phyloP scores from a whole-genome alignment of 1,140 invertebrate species.

The Cotesia typhae region DNA sequence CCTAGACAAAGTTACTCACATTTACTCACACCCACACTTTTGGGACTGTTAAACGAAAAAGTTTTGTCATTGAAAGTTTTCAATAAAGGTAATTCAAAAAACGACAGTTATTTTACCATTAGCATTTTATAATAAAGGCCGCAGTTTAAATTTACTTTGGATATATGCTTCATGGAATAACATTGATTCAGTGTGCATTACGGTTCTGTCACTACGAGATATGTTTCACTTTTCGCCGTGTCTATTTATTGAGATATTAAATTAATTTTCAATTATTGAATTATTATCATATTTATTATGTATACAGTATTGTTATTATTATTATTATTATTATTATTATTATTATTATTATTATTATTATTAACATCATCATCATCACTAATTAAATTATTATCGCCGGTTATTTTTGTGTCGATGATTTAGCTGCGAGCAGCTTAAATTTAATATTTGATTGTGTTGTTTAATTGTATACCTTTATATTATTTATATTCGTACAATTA shows the following conservation, averaged over 20 bases:
- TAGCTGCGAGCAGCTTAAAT: too few relatives aligned
- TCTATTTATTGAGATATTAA: conserved; percentile 24
- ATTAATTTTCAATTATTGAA: not conserved
- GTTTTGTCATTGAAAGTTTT: conserved; percentile 45
- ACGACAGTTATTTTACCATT: conserved; percentile 42
- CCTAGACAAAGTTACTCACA: too few relatives aligned
- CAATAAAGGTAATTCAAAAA: conserved; percentile 34
- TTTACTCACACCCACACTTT: too few relatives aligned
- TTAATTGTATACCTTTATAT: too few relatives aligned
- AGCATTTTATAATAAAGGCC: conserved; percentile 1
- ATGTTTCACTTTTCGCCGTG: conserved; percentile 20
- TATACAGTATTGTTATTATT: not conserved
- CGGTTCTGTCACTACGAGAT: conserved; percentile 35
- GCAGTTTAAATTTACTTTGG: conserved; percentile 42
- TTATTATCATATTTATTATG: not conserved
- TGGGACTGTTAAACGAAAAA: conserved; percentile 38
- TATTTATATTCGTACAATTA: too few relatives aligned
- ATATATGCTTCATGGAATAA: conserved; percentile 43
- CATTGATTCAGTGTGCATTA: conserved; percentile 45
- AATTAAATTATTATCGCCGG: too few relatives aligned
- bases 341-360: too few relatives aligned
- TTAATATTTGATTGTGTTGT: too few relatives aligned
- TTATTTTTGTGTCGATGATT: too few relatives aligned
- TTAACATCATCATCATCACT: too few relatives aligned
- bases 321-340: not conserved